Conservation (phyloP, 2,113 vertebrate genomes). For the Psilopsiagon aymara region DNA sequence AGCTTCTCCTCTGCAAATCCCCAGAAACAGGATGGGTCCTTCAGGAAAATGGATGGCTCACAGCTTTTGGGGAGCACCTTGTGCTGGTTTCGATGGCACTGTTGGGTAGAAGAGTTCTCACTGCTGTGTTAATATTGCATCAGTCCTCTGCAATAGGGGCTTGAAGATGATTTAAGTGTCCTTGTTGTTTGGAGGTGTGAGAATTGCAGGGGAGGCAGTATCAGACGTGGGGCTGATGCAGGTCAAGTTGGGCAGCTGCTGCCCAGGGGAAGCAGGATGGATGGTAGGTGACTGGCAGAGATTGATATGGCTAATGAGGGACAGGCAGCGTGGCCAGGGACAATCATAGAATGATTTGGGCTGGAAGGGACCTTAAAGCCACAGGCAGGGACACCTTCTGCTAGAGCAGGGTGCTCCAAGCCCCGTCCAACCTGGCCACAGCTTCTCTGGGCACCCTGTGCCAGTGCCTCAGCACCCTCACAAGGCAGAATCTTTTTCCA, state of each 20-base stretch:
- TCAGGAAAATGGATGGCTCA: background rate
- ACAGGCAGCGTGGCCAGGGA: background rate
- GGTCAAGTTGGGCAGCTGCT: background rate
- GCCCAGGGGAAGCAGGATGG: background rate
- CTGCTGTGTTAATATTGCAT: background rate
- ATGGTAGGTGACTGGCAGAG: no score
- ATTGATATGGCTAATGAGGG: background rate
- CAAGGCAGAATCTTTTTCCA: background rate
- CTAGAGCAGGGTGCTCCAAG: background rate
- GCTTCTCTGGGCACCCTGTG: background rate
- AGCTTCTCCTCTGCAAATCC: background rate
- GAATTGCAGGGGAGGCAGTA: background rate
- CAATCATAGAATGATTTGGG: background rate
- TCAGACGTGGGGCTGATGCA: rapidly evolving
- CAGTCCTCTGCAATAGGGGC: rapidly evolving
- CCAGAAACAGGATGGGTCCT: background rate
- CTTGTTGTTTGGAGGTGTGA: background rate
- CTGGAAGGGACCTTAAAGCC: background rate
- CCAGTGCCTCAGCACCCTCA: background rate
- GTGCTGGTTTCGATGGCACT: background rate
- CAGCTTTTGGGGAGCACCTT: background rate
- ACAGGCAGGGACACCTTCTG: rapidly evolving
- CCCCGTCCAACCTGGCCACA: background rate
- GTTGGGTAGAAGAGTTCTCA: background rate
- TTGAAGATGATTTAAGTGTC: background rate